A percentile compares a stretch with the other conserved stretches of the same genome.
phyloP scores from a whole-genome alignment of 1,140 invertebrate genomes.

The Pectinophora gossypiella region DNA sequence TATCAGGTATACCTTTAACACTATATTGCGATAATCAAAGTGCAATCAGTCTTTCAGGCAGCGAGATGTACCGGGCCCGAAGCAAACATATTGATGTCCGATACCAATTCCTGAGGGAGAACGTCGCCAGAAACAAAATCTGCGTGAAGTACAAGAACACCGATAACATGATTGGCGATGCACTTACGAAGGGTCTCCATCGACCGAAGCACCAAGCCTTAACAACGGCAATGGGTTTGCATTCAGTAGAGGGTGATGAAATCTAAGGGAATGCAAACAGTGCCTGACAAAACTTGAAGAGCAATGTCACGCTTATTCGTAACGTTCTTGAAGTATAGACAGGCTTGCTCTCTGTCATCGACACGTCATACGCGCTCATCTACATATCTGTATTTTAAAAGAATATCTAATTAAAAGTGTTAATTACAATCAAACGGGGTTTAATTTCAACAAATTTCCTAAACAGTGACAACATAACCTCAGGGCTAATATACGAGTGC shows the following conservation, averaged over 20 bases:
- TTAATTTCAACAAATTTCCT: too few species aligned
- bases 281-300: too few species aligned
- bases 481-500: too few species aligned
- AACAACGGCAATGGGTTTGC: conserved; percentile 18
- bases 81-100: conserved; percentile 48
- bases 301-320: too few species aligned
- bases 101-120: conserved; percentile 45
- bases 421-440: too few species aligned
- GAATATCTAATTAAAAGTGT: too few species aligned
- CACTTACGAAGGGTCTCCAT: conserved; percentile 31
- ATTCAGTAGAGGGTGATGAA: conserved; percentile 22
- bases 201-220: conserved; percentile 15
- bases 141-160: conserved; percentile 26
- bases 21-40: conserved; percentile 43
- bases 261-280: too few species aligned
- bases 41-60: conserved; percentile 52
- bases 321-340: too few species aligned
- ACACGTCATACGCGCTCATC: too few species aligned
- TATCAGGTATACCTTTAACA: not conserved
- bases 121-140: conserved; percentile 19
- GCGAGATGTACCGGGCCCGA: conserved; percentile 38
- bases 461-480: too few species aligned
- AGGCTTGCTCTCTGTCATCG: too few species aligned
- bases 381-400: too few species aligned
- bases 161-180: conserved; percentile 32